Evolutionary conservation across 2,888 invertebrate species (phyloP), one percentile per base, ranked within the genome.

Genomic region (Leistus spinibarbis): DNA sequence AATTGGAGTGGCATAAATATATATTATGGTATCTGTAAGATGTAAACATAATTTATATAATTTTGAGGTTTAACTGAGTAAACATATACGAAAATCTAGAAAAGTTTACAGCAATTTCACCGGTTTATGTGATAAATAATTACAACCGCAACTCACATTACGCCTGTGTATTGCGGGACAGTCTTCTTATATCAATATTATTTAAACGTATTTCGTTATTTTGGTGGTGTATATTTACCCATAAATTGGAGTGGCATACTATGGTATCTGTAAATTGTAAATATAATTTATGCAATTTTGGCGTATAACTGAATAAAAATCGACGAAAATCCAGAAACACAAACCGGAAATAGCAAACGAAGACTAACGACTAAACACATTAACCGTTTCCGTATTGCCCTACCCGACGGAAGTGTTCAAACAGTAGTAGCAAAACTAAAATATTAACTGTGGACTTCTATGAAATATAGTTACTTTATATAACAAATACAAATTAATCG

Each of bases 331-430:
- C n/a, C 2, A 17, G 72, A 66, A 72, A 72, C 56, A 72, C 54
- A 72, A 4, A 22, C 64, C 53, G 72, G 40, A 72, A 64, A 40
- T 16, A 63, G 64, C 53, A 53, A 57, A 65, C 57, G 72, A 56
- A 72, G 66, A 72, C 72, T 72, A 72, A 72, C 66, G 66, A 72
- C 57, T 54, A 72, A 72, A 72, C 65, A 57, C 72, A 72, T 72
- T 72, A 72, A 66, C 57, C 24, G 72, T 40, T 72, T 72, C 72
- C 72, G 65, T 66, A 72, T 72, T 66, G 66, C 65, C 40, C 20
- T n/a, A 10, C 20, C 24, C 56, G 65, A 9, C 72, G 72, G 72
- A 72, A 72, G 72, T 24, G 40, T 13, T 65, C 17, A 10, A 57
- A 19, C 72, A 72, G 72, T 57, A 57, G 66, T 16, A 9, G 17